Evolutionary conservation across 2,888 invertebrate species (phyloP), one percentile per base, ranked within the genome.

Genomic region (Limnephilus rhombicus): DNA sequence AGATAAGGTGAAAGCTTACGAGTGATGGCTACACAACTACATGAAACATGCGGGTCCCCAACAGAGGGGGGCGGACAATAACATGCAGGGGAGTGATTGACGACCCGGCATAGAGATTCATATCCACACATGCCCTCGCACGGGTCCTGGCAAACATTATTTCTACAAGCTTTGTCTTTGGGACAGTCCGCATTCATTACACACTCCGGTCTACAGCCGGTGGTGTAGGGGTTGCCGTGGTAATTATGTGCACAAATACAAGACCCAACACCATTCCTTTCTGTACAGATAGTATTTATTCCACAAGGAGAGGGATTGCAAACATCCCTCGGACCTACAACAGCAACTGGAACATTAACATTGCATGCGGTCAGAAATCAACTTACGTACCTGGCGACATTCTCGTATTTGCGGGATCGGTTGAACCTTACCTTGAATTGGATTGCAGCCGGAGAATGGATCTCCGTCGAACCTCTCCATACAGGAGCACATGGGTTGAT

Each of bases 401-500:
- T 86, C 86, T 80, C n/a, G 85, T 31, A n/a, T 29, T 53, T 80
- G 80, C 91, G 49, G 87, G 86, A 82, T 80, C 86, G 81, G 87
- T 82, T 45, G 91, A 53, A 89, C 82, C 97, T 95, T 96, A 97
- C 97, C 96, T 96, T 96, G 96, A 80, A 95, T 95, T 88, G 96
- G 96, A 94, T 96, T 97, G 94, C 98, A 98, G 91, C 98, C 98
- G 83, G 97, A 97, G 94, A 98, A 98, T 41, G 98, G 98, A 96
- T 98, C 98, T 45, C 98, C 98, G 94, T 97, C 97, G 94, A 96
- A 98, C n/a, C 97, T 98, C 85, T 96, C 96, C 91, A 97, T 96
- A 94, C 98, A 98, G 85, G 97, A 96, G 94, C 98, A 98, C 94
- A 97, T 96, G 0, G 98, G 98, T 94, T 97, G 97, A 95, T 98